Base-by-base conservation (phyloP, 2,888 invertebrate species). In the Aplocera efformata region DNA sequence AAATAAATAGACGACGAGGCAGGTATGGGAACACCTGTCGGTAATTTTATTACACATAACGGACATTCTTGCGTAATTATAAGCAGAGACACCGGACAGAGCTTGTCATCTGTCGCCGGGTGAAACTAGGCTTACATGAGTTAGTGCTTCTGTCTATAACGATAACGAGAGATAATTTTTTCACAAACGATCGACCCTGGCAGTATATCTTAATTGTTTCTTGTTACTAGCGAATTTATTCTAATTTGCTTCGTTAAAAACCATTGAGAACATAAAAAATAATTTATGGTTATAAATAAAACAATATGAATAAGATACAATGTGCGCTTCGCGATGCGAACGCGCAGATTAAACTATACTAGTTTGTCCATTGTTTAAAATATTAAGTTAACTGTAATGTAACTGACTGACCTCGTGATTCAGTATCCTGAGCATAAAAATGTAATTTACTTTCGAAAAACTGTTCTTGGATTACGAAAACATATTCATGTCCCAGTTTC, bases 11-110 rank as follows among this genome's bases (percentile, higher is more conserved):
- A 32, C 11, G 58, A 52, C 50, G 49, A 42, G 48, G 35, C 60
- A 40, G 58, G 58, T 60, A 64, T 61, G 40, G 58, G 59, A 61
- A 66, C 79, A 80, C 77, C 78, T 79, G 76, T 64, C 53, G 51
- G 63, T 63, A 76, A 77, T 22, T 22, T 22, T 5, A 35, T 77
- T 74, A 72, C 61, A 69, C 53, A 55, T 60, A 69, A 59, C 68
- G 68, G 73, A 67, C 65, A 57, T 63, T 17, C 13, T 17, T 17
- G 58, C 58, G 67, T 56, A 71, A 61, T 71, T 68, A 70, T 67
- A 60, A 63, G 58, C 58, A 60, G 45, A 66, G 64, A 63, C 57
- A 61, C 68, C 60, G 57, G 60, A 41, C 53, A 56, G 56, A 73
- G 69, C 66, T 57, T 51, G 74, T 68, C 73, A 68, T 59, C 62